These are phyloP conservation scores for Drosophila seguyi DNA, from an alignment of 1,140 invertebrate species.

Conservation along the genomic window DNA sequence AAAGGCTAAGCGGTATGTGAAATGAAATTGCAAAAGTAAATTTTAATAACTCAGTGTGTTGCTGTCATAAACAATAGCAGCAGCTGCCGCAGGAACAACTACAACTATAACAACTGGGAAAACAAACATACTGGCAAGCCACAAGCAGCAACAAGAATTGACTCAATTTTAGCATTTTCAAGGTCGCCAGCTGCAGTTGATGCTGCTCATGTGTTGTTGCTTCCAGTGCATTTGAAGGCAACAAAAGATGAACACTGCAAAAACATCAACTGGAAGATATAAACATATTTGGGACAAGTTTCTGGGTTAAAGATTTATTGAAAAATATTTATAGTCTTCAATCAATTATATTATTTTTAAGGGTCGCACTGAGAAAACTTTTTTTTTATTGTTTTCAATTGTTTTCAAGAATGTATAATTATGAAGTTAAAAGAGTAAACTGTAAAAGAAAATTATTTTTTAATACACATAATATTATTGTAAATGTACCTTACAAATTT, in stretches of 20 bases:
- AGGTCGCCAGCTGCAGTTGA: conserved; percentile 51
- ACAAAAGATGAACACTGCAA: conserved; percentile 35
- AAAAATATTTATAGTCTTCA: not conserved
- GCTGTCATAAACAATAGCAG: conserved; percentile 60
- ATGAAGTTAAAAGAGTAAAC: not conserved
- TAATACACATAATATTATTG: too few species aligned
- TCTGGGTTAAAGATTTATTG: too few species aligned
- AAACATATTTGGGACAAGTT: not conserved
- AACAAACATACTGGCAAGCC: conserved; percentile 32
- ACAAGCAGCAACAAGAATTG: conserved; percentile 52
- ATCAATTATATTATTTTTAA: not conserved
- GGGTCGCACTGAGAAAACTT: not conserved
- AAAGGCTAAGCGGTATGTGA: conserved; percentile 48
- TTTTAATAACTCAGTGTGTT: conserved; percentile 69
- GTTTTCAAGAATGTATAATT: not conserved
- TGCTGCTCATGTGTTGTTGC: conserved; percentile 21
- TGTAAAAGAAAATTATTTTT: not conserved
- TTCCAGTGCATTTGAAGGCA: conserved; percentile 46
- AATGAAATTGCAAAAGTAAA: conserved; percentile 64
- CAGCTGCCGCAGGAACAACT: conserved; percentile 8
- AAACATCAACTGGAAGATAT: not conserved
- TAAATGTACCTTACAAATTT: too few species aligned
- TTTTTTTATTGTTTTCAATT: not conserved
- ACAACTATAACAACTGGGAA: conserved; percentile 14
- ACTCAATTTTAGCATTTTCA: conserved; percentile 73